A percentile compares a stretch with the other conserved stretches of the same genome.
Conservation (phyloP, 2,888 invertebrate species). For the Lacanobia wlatinum region DNA sequence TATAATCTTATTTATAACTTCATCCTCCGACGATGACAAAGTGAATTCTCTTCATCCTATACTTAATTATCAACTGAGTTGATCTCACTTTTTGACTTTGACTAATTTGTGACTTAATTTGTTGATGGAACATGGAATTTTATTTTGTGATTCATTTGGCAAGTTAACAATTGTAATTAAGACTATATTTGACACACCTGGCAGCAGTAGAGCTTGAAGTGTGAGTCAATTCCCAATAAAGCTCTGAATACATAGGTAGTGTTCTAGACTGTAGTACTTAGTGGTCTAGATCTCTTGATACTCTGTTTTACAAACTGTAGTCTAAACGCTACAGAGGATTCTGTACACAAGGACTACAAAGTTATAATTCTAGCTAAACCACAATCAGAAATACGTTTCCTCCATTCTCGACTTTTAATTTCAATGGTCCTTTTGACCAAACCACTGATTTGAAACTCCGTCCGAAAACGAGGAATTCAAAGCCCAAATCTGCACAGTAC, state of each 20-base stretch:
- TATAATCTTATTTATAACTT: constrained; percentile 52
- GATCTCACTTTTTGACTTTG: constrained; percentile 37
- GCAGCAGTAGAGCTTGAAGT: neutral
- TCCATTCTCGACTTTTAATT: constrained; percentile 41
- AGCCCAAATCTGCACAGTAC: constrained; percentile 43
- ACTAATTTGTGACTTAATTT: constrained; percentile 25
- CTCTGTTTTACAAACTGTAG: neutral
- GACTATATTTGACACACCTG: neutral
- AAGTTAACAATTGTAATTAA: neutral
- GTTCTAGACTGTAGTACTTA: neutral
- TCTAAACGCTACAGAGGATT: neutral
- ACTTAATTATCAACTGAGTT: constrained; percentile 52
- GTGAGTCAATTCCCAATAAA: neutral
- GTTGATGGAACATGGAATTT: neutral
- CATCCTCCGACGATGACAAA: constrained; percentile 48
- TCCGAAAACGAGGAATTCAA: constrained; percentile 47
- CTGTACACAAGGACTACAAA: neutral
- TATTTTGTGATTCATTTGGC: neutral
- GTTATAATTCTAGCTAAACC: neutral
- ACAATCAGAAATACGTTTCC: constrained; percentile 11
- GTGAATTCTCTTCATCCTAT: constrained; percentile 40
- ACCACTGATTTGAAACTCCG: constrained; percentile 46
- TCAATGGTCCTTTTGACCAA: constrained; percentile 31
- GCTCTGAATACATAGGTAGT: too few relatives aligned
- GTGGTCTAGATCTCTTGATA: neutral